phyloP scores from a whole-genome alignment of 2,797 vertebrate genomes.

The Morelia viridis region DNA sequence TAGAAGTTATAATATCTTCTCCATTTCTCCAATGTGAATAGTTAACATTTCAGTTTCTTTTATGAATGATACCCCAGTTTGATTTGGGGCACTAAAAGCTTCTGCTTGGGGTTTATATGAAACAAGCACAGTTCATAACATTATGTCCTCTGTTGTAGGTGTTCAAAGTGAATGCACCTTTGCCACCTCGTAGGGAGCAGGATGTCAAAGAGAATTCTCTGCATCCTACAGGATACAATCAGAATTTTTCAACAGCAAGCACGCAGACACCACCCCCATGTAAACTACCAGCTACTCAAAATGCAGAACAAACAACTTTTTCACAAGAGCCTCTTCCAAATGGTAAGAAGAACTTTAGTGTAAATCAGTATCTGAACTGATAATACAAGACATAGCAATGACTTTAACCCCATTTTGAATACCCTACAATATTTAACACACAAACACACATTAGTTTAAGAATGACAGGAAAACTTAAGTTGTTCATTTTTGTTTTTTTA shows the following conservation, averaged over 20 bases:
- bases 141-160: conserved; percentile 73
- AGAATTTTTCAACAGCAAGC: conserved; percentile 83
- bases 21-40: background rate
- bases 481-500: background rate
- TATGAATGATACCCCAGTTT: background rate
- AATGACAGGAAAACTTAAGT: background rate
- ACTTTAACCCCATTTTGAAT: background rate
- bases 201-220: conserved; percentile 77
- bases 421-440: background rate
- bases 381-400: background rate
- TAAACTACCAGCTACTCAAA: conserved; percentile 69
- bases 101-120: background rate
- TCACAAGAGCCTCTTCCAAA: conserved; percentile 73
- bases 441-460: background rate
- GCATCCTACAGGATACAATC: conserved; percentile 74
- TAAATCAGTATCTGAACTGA: background rate
- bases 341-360: conserved; percentile 69
- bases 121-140: background rate
- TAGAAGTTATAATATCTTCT: background rate
- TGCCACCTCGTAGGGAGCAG: conserved; percentile 81
- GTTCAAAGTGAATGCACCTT: conserved; percentile 82
- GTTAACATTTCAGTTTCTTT: background rate
- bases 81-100: background rate
- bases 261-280: conserved; percentile 92
- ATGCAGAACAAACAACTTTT: conserved; percentile 76